These are phyloP conservation scores for Hypotaenidia philippensis DNA, from an alignment of 2,797 vertebrate species.

Conservation along the genomic window DNA sequence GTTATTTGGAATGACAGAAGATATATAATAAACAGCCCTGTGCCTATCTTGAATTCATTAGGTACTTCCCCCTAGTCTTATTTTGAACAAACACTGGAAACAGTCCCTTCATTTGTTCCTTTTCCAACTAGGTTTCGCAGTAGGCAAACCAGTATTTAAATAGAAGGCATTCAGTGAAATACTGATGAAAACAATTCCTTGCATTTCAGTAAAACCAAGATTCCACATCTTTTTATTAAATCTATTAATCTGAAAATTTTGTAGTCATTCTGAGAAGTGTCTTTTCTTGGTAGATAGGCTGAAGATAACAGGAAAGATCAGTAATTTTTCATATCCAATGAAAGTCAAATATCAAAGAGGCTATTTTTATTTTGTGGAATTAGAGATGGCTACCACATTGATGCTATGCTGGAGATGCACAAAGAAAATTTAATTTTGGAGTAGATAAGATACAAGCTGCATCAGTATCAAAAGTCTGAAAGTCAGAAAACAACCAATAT, in stretches of 20 bases:
- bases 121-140: neutral
- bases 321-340: neutral
- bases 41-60: neutral
- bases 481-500: neutral
- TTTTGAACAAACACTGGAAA: neutral
- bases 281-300: neutral
- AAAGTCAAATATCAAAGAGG: neutral
- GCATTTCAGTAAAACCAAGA: neutral
- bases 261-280: neutral
- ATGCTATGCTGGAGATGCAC: neutral
- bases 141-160: neutral
- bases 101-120: neutral
- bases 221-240: neutral
- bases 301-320: neutral
- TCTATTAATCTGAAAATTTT: neutral
- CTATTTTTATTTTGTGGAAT: neutral
- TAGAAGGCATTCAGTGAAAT: neutral
- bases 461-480: neutral
- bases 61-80: neutral
- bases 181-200: neutral
- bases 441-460: neutral
- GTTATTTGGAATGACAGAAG: neutral
- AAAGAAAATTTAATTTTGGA: neutral
- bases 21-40: neutral
- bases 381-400: neutral